Conservation (phyloP, 2,113 vertebrate species). For the Rhinolophus sinicus region DNA sequence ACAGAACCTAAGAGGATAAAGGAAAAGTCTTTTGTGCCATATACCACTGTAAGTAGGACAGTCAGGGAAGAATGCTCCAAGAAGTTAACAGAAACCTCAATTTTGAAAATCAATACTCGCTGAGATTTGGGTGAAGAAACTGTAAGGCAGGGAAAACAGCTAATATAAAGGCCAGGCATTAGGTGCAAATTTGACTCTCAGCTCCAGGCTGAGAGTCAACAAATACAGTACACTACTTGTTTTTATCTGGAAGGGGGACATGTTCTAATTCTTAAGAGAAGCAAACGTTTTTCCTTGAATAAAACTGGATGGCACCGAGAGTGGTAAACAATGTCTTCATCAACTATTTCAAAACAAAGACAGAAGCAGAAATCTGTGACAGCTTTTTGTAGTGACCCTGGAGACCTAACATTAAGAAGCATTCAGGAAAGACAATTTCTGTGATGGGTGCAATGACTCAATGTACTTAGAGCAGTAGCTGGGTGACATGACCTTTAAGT, state of each 20-base stretch:
- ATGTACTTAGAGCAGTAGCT: not conserved
- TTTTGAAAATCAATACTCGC: not conserved
- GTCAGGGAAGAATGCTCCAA: not conserved
- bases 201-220: too few relatives aligned
- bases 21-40: not conserved
- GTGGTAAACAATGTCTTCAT: slow-evolving; percentile 33
- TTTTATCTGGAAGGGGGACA: not conserved
- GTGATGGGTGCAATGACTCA: not conserved
- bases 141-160: not conserved
- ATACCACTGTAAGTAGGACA: rapidly evolving
- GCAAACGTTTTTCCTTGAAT: not conserved
- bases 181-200: not conserved
- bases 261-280: not conserved
- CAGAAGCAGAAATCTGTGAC: not conserved
- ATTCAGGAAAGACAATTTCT: slow-evolving; percentile 3
- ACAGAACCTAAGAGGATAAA: not conserved
- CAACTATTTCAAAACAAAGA: slow-evolving; percentile 14
- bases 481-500: not conserved
- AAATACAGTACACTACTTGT: not conserved
- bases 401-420: not conserved
- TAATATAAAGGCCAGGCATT: not conserved
- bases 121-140: not conserved
- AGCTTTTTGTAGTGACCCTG: not conserved
- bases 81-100: not conserved
- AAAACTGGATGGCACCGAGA: not conserved